Conservation (phyloP, 23 tunicate genomes). For the Phallusia fumigata region DNA sequence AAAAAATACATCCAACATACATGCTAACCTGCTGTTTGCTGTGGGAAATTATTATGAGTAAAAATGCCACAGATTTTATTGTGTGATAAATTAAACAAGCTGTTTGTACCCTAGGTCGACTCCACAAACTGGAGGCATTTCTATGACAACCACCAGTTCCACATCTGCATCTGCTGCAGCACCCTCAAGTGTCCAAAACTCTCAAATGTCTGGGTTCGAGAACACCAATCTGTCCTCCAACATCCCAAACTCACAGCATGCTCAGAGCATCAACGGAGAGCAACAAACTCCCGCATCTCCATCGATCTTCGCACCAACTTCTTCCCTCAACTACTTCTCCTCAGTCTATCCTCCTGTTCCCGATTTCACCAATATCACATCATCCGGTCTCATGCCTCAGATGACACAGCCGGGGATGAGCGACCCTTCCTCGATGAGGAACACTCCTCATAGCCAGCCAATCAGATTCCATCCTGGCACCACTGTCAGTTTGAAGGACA, state of each 20-base stretch:
- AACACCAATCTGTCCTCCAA: neutral
- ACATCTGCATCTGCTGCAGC: neutral
- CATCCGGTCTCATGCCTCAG: slow-evolving; percentile 14
- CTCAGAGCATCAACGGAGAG: slow-evolving; percentile 1
- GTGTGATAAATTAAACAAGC: too few relatives aligned
- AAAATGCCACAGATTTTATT: too few relatives aligned
- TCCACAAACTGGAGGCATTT: neutral
- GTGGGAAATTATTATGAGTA: too few relatives aligned
- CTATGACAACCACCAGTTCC: neutral
- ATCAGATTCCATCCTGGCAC: slow-evolving; percentile 58
- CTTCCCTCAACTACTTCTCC: slow-evolving; percentile 25
- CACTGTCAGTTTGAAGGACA: slow-evolving; percentile 55
- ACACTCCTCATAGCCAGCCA: slow-evolving; percentile 12
- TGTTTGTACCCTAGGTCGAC: neutral
- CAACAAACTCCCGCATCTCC: neutral
- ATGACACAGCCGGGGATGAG: neutral
- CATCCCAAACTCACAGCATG: slow-evolving; percentile 3
- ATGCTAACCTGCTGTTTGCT: too few relatives aligned
- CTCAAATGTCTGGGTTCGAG: too few relatives aligned
- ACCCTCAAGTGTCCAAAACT: neutral
- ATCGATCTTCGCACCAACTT: slow-evolving; percentile 13
- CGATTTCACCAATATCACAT: slow-evolving; percentile 1
- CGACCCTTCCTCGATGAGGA: neutral
- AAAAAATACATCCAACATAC: too few relatives aligned
- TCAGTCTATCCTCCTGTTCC: slow-evolving; percentile 38